Evolutionary conservation across 2,113 vertebrate genomes (phyloP), one percentile per base, ranked within the genome.

Genomic region (Chamaea fasciata): DNA sequence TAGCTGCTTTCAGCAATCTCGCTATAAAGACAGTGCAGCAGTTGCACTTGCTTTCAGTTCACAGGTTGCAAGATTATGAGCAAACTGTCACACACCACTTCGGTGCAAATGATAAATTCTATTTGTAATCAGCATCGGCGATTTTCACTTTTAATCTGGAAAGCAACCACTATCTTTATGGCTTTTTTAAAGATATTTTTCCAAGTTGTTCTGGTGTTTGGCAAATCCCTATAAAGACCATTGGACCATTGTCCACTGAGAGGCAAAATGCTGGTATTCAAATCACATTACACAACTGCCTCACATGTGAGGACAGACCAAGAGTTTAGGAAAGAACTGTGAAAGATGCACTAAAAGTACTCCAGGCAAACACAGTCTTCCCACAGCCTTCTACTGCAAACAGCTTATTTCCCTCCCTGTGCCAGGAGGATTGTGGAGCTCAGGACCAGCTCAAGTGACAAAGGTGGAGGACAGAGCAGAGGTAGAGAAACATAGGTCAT

Each of bases 401-500:
- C 15, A 37, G 35, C 4, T 44, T 31, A 11, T 35, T 80, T 64
- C 57, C 49, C 37, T 14, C 46, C 47, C 22, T 89, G 65, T 44
- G 39, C 53, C 22, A 46, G 42, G 3, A 85, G 23, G 14, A 9
- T 9, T 22, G 30, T 28, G 35, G 64, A 42, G 35, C 68, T 46
- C 63, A 39, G 33, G 49, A 59, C 28, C 33, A 63, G 47, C 27
- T 77, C 30, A 21, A 27, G 9, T 22, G 53, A 31, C 20, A 15
- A 24, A 0, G 9, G 13, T 17, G 15, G 31, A 75, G 55, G 67
- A 57, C 0, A 57, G 13, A 77, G 30, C 56, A 89, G 47, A 1
- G 4, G 37, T 7, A 53, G 15, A 16, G 12, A 83, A 71, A 21
- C 17, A 17, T 0, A 0, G 13, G 14, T 31, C 37, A 12, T 7